Conservation (phyloP, 2,113 vertebrate species). For the Glaucomys volans region DNA sequence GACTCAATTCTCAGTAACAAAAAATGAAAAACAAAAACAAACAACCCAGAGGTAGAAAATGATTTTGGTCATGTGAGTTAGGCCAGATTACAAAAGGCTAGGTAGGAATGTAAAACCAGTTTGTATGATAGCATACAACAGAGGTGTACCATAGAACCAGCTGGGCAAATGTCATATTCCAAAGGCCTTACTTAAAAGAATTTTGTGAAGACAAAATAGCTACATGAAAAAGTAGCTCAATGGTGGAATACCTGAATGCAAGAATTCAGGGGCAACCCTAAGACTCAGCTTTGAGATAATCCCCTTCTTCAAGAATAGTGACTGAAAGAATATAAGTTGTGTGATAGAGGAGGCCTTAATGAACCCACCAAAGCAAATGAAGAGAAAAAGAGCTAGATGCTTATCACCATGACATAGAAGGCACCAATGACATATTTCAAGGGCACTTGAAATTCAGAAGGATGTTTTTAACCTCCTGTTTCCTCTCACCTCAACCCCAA, state of each 20-base stretch:
- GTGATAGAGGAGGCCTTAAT: not conserved
- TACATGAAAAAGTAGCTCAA: not conserved
- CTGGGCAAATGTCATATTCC: no score
- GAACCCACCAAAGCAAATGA: not conserved
- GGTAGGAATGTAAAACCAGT: not conserved
- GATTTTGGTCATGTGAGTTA: not conserved
- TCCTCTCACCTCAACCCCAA: not conserved
- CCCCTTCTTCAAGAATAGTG: not conserved
- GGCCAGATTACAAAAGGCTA: not conserved
- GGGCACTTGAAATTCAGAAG: not conserved
- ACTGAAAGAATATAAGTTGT: rapidly evolving
- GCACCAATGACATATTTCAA: not conserved
- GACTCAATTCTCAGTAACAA: no score
- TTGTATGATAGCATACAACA: not conserved
- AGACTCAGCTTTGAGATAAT: not conserved
- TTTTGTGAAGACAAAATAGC: not conserved
- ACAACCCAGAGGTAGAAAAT: no score
- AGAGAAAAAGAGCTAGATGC: not conserved
- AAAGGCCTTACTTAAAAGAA: not conserved
- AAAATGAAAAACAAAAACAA: no score
- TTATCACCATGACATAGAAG: not conserved
- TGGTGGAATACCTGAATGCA: not conserved
- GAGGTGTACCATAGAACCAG: not conserved
- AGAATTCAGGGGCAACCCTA: not conserved
- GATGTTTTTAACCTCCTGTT: no score